Percentiles rank a stretch among this genome's conserved stretches.
These are phyloP conservation scores for Deilephila elpenor DNA, from an alignment of 2,888 invertebrate genomes.

Conservation along the genomic window DNA sequence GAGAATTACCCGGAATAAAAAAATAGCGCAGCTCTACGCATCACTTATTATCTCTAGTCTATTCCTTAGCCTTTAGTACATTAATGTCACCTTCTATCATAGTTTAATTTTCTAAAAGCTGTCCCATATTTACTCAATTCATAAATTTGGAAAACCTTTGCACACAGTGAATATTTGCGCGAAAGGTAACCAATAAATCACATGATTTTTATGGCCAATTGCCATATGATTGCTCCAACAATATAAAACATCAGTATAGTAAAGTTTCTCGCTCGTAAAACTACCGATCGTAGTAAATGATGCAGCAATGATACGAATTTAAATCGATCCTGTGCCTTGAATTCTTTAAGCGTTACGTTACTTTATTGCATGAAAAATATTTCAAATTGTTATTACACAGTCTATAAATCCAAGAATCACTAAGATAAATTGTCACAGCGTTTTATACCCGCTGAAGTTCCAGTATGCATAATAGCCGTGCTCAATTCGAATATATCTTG, in stretches of 20 bases:
- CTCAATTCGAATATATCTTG: neutral
- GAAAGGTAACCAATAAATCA: neutral
- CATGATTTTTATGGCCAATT: neutral
- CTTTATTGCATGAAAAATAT: constrained; percentile 50
- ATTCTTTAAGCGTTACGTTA: constrained; percentile 51
- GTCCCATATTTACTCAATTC: no score
- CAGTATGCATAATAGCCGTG: constrained; percentile 18
- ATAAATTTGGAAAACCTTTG: no score
- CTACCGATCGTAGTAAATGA: constrained; percentile 27
- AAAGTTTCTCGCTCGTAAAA: constrained; percentile 19
- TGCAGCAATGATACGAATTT: constrained; percentile 54
- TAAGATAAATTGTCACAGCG: constrained; percentile 22
- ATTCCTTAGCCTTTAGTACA: no score
- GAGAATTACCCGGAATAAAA: no score
- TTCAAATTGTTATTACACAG: constrained; percentile 53
- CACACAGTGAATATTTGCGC: no score
- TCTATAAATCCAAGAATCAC: constrained; percentile 49
- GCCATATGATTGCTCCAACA: neutral
- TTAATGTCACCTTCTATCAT: no score
- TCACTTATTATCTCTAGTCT: no score
- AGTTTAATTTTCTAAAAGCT: no score
- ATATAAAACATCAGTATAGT: neutral
- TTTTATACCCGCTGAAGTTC: constrained; percentile 21
- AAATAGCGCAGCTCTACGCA: no score
- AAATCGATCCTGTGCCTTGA: constrained; percentile 58